phyloP scores from a whole-genome alignment of 2,113 vertebrate genomes.

The Prunella himalayana region DNA sequence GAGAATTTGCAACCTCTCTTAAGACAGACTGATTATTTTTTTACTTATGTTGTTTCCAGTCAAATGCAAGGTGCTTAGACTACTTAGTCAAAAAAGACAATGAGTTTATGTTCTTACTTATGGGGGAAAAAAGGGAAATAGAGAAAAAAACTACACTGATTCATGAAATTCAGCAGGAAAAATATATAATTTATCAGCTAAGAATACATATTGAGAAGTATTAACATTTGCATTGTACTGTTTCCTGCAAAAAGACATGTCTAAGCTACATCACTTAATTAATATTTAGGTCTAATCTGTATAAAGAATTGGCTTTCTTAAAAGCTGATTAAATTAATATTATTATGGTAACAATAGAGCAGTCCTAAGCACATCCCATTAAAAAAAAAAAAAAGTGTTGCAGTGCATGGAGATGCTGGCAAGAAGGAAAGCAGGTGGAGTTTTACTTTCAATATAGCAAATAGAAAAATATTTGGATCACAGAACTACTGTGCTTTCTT shows the following conservation, averaged over 20 bases:
- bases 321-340: constrained; percentile 73
- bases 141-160: background rate
- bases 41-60: background rate
- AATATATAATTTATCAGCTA: background rate
- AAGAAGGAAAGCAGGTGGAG: background rate
- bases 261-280: constrained; percentile 61
- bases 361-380: constrained; percentile 59
- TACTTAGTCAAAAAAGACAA: background rate
- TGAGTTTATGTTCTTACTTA: background rate
- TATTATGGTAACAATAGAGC: constrained; percentile 70
- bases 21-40: background rate
- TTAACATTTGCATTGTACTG: background rate
- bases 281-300: constrained; percentile 71
- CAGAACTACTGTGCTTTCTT: background rate
- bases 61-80: background rate
- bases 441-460: background rate
- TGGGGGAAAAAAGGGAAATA: background rate
- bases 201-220: background rate
- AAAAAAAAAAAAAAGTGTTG: constrained; percentile 2
- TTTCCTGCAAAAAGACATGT: background rate
- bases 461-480: background rate
- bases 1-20: background rate
- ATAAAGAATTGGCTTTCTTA: constrained; percentile 73
- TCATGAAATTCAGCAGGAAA: background rate
- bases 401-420: background rate